phyloP scores from a whole-genome alignment of 2,888 invertebrate species.

The Brachylomia viminalis region DNA sequence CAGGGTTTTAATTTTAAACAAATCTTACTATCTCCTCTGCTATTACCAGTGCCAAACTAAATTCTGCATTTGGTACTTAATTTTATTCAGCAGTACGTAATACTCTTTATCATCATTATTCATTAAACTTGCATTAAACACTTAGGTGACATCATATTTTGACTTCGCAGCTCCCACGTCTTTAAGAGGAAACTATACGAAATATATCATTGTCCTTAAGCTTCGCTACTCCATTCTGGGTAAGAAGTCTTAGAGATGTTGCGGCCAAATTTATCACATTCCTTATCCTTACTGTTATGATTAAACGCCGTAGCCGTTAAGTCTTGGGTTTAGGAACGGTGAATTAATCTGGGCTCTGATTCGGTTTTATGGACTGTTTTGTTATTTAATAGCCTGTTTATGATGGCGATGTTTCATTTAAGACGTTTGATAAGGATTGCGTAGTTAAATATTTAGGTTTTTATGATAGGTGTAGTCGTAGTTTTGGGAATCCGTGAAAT shows the following conservation, averaged over 20 bases:
- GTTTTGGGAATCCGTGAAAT: not conserved
- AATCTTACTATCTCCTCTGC: too few relatives aligned
- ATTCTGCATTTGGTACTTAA: not conserved
- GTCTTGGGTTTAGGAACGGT: slow-evolving; percentile 65
- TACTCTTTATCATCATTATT: not conserved
- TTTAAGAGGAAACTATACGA: slow-evolving; percentile 1
- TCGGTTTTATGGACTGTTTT: slow-evolving; percentile 66
- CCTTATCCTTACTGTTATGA: slow-evolving; percentile 64
- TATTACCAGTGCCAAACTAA: not conserved
- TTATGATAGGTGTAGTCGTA: not conserved
- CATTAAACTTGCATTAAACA: not conserved
- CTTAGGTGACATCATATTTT: not conserved
- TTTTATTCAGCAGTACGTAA: not conserved
- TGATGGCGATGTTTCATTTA: slow-evolving; percentile 58
- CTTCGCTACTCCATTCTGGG: not conserved
- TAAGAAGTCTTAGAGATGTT: slow-evolving; percentile 36
- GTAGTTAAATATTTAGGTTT: slow-evolving; percentile 6
- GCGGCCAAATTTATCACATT: slow-evolving; percentile 62
- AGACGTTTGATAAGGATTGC: slow-evolving; percentile 52
- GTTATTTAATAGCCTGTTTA: slow-evolving; percentile 65
- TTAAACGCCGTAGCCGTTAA: slow-evolving; percentile 64
- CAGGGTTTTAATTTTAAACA: not conserved
- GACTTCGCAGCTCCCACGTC: not conserved
- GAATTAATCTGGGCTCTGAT: slow-evolving; percentile 64
- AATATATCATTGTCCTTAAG: slow-evolving; percentile 12